Evolutionary conservation across 2,113 vertebrate genomes (phyloP), one percentile per base, ranked within the genome.

Genomic region (Osmerus mordax): DNA sequence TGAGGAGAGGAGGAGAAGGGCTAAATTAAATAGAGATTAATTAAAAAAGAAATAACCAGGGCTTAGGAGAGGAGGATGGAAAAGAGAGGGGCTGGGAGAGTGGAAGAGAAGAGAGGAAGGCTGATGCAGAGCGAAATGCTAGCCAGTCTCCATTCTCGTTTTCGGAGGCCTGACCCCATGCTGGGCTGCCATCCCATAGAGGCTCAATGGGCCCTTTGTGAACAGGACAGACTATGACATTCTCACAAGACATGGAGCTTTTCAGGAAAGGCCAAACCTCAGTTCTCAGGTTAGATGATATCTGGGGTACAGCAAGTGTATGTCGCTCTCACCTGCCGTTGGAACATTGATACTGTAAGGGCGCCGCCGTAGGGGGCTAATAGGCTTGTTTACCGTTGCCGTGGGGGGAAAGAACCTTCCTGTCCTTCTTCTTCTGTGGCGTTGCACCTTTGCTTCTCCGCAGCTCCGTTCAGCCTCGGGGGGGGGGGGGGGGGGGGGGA

Each of bases 201-300:
- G 61, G 75, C 70, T 91, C 83, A 90, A 91, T 83, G 28, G 81
- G 28, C 59, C 65, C 84, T 88, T 91, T 92, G 87, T 92, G n/a
- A 3, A 3, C 59, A 62, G 29, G 68, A 70, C 55, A 75, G 81
- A 70, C 71, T 75, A 63, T 73, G 81, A 87, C 85, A 87, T 85
- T 88, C 83, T 87, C 82, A 79, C 56, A 78, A 75, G 77, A 83
- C 88, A 74, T 71, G 76, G 65, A 63, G 63, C 62, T 81, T 75
- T 82, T 74, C 83, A 78, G 64, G 47, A 67, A 73, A 62, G 29
- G 70, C 62, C 71, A 69, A 73, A 5, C 19, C 70, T 72, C 81
- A 82, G 81, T 80, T 69, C 18, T 54, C 6, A 47, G 86, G 80
- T 84, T 77, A 87, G 88, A 87, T 88, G 77, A 79, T 81, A 84